These are phyloP conservation scores for Eupeodes corollae DNA, from an alignment of 1,140 invertebrate genomes.

Conservation along the genomic window DNA sequence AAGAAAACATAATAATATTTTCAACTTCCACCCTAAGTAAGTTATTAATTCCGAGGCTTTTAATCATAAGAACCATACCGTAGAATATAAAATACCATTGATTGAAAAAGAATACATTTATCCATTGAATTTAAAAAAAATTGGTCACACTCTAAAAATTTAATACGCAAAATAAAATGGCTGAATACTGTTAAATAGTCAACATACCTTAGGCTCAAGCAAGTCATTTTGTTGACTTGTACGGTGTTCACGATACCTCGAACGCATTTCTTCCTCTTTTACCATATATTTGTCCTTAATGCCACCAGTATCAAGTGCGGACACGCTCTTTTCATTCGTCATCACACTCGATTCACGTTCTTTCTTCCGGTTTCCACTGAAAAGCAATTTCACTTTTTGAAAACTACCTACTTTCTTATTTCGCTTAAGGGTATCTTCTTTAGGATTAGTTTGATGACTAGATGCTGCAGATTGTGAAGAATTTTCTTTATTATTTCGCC, in stretches of 20 bases:
- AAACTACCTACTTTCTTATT: constrained; percentile 48
- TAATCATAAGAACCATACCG: too few relatives aligned
- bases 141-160: too few relatives aligned
- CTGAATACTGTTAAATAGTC: too few relatives aligned
- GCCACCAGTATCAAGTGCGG: constrained; percentile 18
- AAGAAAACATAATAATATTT: too few relatives aligned
- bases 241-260: constrained; percentile 29
- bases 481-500: constrained; percentile 18
- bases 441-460: constrained; percentile 1
- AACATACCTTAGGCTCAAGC: too few relatives aligned
- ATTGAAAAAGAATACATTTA: too few relatives aligned
- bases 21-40: too few relatives aligned
- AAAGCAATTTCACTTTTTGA: constrained; percentile 46
- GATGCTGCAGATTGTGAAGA: background rate
- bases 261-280: constrained; percentile 34
- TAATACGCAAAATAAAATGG: too few relatives aligned
- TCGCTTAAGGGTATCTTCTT: constrained; percentile 21
- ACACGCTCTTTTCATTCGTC: constrained; percentile 21
- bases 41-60: too few relatives aligned
- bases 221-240: background rate
- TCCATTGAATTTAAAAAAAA: too few relatives aligned
- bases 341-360: constrained; percentile 11
- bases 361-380: constrained; percentile 19
- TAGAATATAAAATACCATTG: too few relatives aligned
- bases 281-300: constrained; percentile 30